These are phyloP conservation scores for Dynastes maya DNA, from an alignment of 2,888 invertebrate species.

Conservation along the genomic window DNA sequence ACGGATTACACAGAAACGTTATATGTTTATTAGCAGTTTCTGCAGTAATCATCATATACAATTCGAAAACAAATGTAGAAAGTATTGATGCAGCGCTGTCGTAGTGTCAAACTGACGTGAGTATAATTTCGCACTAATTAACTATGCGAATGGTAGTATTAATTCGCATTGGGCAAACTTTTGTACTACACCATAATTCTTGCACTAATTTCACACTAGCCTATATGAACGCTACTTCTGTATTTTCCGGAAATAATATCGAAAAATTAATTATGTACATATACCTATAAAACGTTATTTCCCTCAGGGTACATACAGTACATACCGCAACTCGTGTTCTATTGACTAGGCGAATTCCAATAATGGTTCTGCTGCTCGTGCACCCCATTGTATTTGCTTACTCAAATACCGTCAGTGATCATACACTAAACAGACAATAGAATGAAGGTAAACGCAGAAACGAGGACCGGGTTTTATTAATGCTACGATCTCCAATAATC, in stretches of 20 bases:
- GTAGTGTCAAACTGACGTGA: too few relatives aligned
- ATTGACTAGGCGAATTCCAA: background rate
- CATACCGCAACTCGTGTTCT: background rate
- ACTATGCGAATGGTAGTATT: too few relatives aligned
- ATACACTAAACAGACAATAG: slow-evolving; percentile 12
- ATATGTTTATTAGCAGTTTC: too few relatives aligned
- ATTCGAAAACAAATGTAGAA: too few relatives aligned
- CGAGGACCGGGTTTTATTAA: slow-evolving; percentile 6
- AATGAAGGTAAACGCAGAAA: slow-evolving; percentile 10
- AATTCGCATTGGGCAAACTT: too few relatives aligned
- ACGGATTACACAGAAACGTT: too few relatives aligned
- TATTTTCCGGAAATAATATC: background rate
- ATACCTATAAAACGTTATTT: background rate
- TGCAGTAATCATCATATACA: too few relatives aligned
- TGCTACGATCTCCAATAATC: background rate
- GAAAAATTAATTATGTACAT: background rate
- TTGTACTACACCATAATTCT: too few relatives aligned
- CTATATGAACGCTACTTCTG: too few relatives aligned
- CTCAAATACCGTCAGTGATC: slow-evolving; percentile 4
- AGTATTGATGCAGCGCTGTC: too few relatives aligned
- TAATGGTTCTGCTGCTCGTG: background rate
- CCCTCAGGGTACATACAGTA: background rate
- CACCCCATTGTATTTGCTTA: background rate
- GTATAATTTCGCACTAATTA: too few relatives aligned
- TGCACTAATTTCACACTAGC: too few relatives aligned